Base-by-base conservation (phyloP, 2,113 vertebrate species). In the Ascaphus truei region DNA sequence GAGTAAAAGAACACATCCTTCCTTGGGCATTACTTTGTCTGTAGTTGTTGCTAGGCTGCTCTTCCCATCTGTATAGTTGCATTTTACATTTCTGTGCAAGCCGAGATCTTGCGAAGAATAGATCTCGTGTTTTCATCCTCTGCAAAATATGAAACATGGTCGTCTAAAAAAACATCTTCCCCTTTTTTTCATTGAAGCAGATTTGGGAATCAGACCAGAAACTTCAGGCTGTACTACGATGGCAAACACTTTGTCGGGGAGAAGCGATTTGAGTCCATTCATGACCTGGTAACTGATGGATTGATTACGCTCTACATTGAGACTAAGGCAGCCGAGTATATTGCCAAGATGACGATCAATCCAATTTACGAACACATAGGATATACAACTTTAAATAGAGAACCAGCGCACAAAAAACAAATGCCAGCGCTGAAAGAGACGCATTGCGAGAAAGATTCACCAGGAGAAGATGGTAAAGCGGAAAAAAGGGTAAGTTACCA, bases 311-410 rank as follows among this genome's bases (percentile, higher is more conserved):
- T 93, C 79, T 93, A 93, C 85, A 91, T 93, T 88, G 91, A 93
- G 89, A 93, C 91, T 77, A 93, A 92, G 83, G 91, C 91, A 84
- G 90, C 91, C 73, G 91, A 93, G 86, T 93, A 93, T 78, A 93
- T 92, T 86, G 91, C 90, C 86, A 91, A 92, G 87, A 93, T 93
- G 91, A 93, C 91, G 77, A 93, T 93, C 89, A 93, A 93, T 80
- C 91, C 91, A 82, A 91, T 92, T 87, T 95, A 95, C 82, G 93
- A 95, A 86, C 93, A 94, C 67, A 82, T 95, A 87, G 93, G 92
- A 85, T 95, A 95, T 88, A 95, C 93, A 81, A 88, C 97, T 67
- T 89, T 98, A 84, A 99, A 91, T 92, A 91, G 95, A 80, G 96
- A 98, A 86, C 94, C 95, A 79, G 84, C 95, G 43, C 86, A 93